Conservation (phyloP, 1,140 invertebrate genomes). For the Kradibia gibbosae region DNA sequence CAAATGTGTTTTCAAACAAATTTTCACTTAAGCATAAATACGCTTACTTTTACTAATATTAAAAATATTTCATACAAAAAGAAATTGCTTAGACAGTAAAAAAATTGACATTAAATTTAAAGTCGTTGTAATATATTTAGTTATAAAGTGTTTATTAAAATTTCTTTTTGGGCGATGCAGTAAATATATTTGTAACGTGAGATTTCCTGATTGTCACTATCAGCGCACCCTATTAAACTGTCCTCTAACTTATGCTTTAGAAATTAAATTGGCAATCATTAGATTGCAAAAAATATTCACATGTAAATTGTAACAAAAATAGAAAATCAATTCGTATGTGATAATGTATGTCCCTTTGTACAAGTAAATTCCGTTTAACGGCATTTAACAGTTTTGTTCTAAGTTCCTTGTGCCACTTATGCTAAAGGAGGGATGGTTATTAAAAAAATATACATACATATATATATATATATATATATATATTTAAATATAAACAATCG, state of each 20-base stretch:
- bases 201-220: background rate
- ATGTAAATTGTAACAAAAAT: slow-evolving; percentile 13
- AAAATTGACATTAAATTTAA: background rate
- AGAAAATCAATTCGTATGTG: slow-evolving; percentile 30
- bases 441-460: too few relatives aligned
- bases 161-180: background rate
- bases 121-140: background rate
- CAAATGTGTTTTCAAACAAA: background rate
- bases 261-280: background rate
- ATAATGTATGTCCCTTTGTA: background rate
- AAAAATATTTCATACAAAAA: background rate
- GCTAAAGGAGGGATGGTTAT: too few relatives aligned
- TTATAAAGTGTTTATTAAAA: background rate
- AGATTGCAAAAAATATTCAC: too few relatives aligned
- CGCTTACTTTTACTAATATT: background rate
- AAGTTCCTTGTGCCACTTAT: slow-evolving; percentile 19
- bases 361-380: background rate
- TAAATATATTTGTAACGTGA: background rate
- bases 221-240: background rate
- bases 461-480: too few relatives aligned
- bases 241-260: background rate
- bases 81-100: background rate
- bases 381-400: slow-evolving; percentile 21
- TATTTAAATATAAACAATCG: background rate
- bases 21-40: background rate